Conservation (phyloP, 35 echinoderm and acorn worm species). For the Ptychodera flava region DNA sequence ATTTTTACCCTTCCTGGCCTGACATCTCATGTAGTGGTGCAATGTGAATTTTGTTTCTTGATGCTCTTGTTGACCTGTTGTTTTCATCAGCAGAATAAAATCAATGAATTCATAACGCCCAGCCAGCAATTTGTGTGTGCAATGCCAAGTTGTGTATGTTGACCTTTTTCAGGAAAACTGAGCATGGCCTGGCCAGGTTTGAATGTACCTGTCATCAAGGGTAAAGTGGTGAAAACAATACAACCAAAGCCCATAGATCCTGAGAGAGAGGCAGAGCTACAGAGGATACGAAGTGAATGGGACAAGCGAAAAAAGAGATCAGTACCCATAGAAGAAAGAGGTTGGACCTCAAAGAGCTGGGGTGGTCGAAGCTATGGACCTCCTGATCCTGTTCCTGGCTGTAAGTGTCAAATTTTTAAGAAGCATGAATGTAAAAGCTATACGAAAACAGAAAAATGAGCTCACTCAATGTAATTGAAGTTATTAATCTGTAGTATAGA, state of each 20-base stretch:
- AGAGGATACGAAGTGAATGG: slow-evolving; percentile 54
- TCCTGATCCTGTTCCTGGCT: slow-evolving; percentile 95
- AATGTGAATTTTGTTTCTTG: no score
- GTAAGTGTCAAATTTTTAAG: slow-evolving; percentile 22
- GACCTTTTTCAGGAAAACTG: slow-evolving; percentile 49
- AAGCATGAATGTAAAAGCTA: no score
- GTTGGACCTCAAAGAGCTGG: slow-evolving; percentile 94
- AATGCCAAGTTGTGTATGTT: no score
- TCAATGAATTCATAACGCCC: no score
- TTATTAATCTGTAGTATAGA: not conserved
- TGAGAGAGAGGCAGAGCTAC: slow-evolving; percentile 49
- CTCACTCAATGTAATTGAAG: no score
- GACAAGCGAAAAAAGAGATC: slow-evolving; percentile 68
- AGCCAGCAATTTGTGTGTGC: no score
- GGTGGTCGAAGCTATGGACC: slow-evolving; percentile 76
- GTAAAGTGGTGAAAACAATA: slow-evolving; percentile 54
- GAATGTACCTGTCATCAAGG: slow-evolving; percentile 62
- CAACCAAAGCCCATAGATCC: slow-evolving; percentile 57
- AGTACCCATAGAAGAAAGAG: slow-evolving; percentile 73
- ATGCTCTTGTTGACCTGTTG: no score
- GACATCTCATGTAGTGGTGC: no score
- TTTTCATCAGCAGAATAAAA: no score
- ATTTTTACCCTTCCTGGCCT: no score
- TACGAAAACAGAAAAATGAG: no score
- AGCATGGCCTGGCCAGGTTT: slow-evolving; percentile 79